Conservation (phyloP, 2,888 invertebrate species). For the Sphecodes monilicornis region DNA sequence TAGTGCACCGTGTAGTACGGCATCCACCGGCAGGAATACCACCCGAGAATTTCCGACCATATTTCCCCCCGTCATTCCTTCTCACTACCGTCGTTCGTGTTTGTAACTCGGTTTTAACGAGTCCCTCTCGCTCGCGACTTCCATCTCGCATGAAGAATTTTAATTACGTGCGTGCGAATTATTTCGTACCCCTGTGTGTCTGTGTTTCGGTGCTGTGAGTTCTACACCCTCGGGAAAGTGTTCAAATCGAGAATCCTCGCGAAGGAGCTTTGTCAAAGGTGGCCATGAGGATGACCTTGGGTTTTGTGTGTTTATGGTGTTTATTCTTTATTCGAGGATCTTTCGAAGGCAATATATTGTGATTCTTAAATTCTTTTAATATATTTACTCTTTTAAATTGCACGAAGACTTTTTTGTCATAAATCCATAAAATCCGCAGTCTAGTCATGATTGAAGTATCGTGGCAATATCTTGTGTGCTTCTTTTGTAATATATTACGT, state of each 20-base stretch:
- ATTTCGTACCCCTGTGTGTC: not conserved
- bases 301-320: not conserved
- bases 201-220: not conserved
- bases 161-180: not conserved
- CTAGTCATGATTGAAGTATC: too few species aligned
- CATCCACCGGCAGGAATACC: not conserved
- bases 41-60: not conserved
- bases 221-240: not conserved
- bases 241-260: not conserved
- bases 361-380: too few species aligned
- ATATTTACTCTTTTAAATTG: too few species aligned
- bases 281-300: not conserved
- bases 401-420: too few species aligned
- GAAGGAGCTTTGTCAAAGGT: not conserved
- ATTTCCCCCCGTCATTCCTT: not conserved
- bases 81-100: not conserved
- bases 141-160: slow-evolving; percentile 11
- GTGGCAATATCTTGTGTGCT: too few species aligned
- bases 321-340: not conserved
- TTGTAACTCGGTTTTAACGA: slow-evolving; percentile 19
- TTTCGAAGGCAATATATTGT: too few species aligned
- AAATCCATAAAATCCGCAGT: too few species aligned
- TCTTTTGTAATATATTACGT: too few species aligned
- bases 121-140: slow-evolving; percentile 12
- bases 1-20: not conserved